Evolutionary conservation across 2,797 vertebrate species (phyloP), one percentile per base, ranked within the genome.

Genomic region (Phrynocephalus guinanensis): DNA sequence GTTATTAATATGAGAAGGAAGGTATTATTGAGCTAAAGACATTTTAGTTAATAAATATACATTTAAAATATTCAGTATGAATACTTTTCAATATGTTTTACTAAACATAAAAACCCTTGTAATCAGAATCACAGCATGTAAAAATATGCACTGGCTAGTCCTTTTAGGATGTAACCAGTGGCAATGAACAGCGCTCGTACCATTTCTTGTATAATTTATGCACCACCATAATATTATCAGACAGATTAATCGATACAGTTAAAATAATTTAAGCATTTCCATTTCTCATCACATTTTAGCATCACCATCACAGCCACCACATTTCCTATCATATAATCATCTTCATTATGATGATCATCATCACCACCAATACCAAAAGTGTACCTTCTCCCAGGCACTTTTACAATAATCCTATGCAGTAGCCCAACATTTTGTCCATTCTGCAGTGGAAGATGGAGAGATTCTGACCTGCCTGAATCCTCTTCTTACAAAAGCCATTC

Each of bases 51-150:
- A 56, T 44, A n/a, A 26, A 0, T 88, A 86, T 76, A 66, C 68
- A 89, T 87, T 79, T 9, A 28, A 5, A 10, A 84, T 80, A 86
- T 7, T 5, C 33, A 83, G 50, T 4, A 48, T 67, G 86, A 15
- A 9, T 70, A 52, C 30, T 79, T 26, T 67, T 67, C 63, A 82
- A 68, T 67, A 28, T 67, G 66, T 81, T 48, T 33, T 50, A 24
- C 70, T 0, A 73, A 87, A 67, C 26, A 78, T n/a, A 68, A 66
- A 67, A 6, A 50, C 6, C 28, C 56, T 38, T 84, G 26, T 48
- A 48, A 82, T 9, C 66, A 82, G 38, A 82, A 82, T 44, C 22
- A 44, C 3, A 75, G 10, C 3, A 84, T 38, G 30, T 38, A 75
- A 33, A 33, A 22, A 52, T 26, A 72, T 70, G 50, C 24, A 33